Percentiles rank a stretch among this genome's conserved stretches.
phyloP scores from a whole-genome alignment of 1,140 invertebrate genomes.

The Leptonema lineaticorne region DNA sequence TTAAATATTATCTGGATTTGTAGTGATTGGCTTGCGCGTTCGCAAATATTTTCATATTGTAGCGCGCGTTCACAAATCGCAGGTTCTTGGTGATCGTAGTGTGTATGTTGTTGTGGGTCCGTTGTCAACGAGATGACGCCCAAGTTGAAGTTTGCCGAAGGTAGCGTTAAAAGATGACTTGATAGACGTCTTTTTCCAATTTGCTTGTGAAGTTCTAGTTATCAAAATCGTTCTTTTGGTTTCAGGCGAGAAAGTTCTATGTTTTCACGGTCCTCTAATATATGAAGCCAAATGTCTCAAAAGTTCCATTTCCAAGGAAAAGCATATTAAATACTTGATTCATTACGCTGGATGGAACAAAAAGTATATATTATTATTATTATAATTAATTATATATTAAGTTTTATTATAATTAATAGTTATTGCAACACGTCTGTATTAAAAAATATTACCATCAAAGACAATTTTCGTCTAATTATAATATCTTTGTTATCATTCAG shows the following conservation, averaged over 20 bases:
- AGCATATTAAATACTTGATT: slow-evolving; percentile 87
- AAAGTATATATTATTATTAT: slow-evolving; percentile 66
- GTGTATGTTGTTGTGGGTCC: too few species aligned
- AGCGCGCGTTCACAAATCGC: not conserved
- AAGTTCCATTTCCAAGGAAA: slow-evolving; percentile 77
- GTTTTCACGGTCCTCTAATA: slow-evolving; percentile 91
- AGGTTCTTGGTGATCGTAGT: too few species aligned
- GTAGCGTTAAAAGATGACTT: slow-evolving; percentile 46
- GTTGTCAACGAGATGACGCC: slow-evolving; percentile 45
- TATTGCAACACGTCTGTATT: not conserved
- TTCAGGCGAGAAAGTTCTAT: slow-evolving; percentile 91
- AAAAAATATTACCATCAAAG: too few species aligned
- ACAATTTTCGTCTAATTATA: too few species aligned
- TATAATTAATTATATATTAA: not conserved
- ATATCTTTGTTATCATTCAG: too few species aligned
- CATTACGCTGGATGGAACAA: slow-evolving; percentile 99
- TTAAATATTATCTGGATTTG: too few species aligned
- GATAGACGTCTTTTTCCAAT: not conserved
- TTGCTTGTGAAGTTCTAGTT: not conserved
- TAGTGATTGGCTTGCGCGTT: too few species aligned
- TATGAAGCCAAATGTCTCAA: slow-evolving; percentile 96
- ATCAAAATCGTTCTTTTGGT: slow-evolving; percentile 28
- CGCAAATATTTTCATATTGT: not conserved
- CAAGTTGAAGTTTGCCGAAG: slow-evolving; percentile 67
- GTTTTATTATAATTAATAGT: not conserved